phyloP scores from a whole-genome alignment of 2,113 vertebrate genomes.

The Pangasianodon hypophthalmus region DNA sequence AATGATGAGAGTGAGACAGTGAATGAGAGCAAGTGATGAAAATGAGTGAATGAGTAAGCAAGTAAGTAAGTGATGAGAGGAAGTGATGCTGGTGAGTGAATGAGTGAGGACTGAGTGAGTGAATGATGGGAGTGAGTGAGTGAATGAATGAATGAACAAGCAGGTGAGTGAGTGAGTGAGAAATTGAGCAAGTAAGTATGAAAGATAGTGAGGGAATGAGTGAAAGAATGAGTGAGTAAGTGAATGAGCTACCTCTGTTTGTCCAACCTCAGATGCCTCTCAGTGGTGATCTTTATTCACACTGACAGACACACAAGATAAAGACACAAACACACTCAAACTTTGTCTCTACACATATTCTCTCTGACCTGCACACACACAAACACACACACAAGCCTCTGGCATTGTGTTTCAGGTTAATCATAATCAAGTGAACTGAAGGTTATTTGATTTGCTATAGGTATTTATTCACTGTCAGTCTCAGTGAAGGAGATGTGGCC shows the following conservation, averaged over 20 bases:
- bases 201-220: not conserved
- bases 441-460: not conserved
- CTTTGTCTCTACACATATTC: not conserved
- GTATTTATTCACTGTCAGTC: not conserved
- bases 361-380: not conserved
- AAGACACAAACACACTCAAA: not conserved
- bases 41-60: not conserved
- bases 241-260: constrained; percentile 26
- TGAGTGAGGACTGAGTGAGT: not conserved
- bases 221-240: not conserved
- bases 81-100: not conserved
- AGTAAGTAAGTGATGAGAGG: not conserved
- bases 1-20: not conserved
- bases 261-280: constrained; percentile 52
- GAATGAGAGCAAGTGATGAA: not conserved
- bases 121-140: not conserved
- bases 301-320: constrained; percentile 22
- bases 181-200: not conserved
- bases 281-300: constrained; percentile 58
- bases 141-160: not conserved
- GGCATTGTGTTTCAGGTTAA: not conserved
- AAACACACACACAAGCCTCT: not conserved
- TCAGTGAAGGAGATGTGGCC: constrained; percentile 45
- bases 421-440: not conserved
- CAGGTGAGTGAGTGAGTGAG: not conserved